phyloP scores from a whole-genome alignment of 53 echinoderm and acorn worm genomes.

The Paracentrotus lividus region DNA sequence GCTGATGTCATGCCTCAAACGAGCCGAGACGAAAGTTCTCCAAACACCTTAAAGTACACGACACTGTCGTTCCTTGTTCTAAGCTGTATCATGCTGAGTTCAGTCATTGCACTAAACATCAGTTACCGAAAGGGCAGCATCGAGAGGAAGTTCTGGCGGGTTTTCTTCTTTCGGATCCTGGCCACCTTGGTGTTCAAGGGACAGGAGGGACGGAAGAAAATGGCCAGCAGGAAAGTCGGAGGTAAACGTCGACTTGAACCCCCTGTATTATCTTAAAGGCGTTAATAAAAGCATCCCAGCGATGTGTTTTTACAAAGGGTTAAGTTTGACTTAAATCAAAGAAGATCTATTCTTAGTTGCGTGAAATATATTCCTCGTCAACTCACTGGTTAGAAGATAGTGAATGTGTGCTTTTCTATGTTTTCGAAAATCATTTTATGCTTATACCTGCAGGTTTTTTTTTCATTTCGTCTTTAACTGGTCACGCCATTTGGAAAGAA shows the following conservation, averaged over 20 bases:
- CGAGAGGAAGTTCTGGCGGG: background rate
- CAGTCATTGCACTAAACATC: background rate
- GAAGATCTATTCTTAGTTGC: too few species aligned
- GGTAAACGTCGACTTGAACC: background rate
- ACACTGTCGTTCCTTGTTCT: background rate
- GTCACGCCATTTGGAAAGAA: too few species aligned
- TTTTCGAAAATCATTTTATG: too few species aligned
- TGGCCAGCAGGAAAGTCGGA: background rate
- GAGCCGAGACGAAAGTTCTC: background rate
- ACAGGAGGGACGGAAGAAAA: background rate
- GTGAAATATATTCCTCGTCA: too few species aligned
- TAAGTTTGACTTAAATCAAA: too few species aligned
- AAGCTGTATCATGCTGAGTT: background rate
- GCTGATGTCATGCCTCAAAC: background rate
- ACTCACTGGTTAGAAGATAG: too few species aligned
- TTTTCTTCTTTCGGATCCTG: conserved; percentile 28
- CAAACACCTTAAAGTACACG: background rate
- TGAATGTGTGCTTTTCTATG: too few species aligned
- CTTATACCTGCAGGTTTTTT: too few species aligned
- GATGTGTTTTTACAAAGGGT: too few species aligned
- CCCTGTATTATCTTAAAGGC: too few species aligned
- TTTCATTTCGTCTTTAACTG: too few species aligned
- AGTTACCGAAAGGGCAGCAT: background rate
- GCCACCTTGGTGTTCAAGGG: conserved; percentile 35
- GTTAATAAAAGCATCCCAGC: too few species aligned